phyloP scores from a whole-genome alignment of 2,113 vertebrate genomes.

The Phyllostomus hastatus region DNA sequence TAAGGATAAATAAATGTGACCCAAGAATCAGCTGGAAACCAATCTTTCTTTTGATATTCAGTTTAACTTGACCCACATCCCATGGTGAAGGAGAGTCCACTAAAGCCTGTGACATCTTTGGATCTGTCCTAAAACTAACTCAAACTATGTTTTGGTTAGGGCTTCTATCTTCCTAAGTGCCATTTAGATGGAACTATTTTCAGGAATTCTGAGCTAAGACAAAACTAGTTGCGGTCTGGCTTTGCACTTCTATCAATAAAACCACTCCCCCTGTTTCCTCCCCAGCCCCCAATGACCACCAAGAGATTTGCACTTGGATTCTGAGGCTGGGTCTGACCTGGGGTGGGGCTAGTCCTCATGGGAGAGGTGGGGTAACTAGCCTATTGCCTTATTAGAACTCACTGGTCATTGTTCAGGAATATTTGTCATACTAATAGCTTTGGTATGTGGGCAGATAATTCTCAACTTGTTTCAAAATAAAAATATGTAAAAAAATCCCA shows the following conservation, averaged over 20 bases:
- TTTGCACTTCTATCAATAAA: background rate
- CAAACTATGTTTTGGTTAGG: background rate
- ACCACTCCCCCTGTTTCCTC: background rate
- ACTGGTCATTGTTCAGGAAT: slow-evolving; percentile 32
- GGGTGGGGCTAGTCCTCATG: background rate
- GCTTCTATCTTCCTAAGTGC: background rate
- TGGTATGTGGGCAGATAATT: background rate
- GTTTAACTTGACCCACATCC: background rate
- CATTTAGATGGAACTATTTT: background rate
- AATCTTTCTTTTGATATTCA: background rate
- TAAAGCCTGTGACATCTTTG: background rate
- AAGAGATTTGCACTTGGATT: background rate
- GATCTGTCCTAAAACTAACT: background rate
- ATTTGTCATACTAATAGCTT: slow-evolving; percentile 43
- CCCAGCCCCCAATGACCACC: background rate
- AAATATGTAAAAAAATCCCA: background rate
- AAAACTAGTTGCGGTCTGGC: background rate
- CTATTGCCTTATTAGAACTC: slow-evolving; percentile 22
- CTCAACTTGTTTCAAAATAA: slow-evolving; percentile 38
- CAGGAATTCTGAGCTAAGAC: background rate
- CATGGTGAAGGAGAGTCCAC: background rate
- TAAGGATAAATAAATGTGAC: background rate
- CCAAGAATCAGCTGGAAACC: background rate
- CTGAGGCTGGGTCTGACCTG: background rate
- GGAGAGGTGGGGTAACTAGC: background rate